Percentiles rank a stretch among this genome's conserved stretches.
phyloP scores from a whole-genome alignment of 2,888 invertebrate species.

The Acleris emargana region DNA sequence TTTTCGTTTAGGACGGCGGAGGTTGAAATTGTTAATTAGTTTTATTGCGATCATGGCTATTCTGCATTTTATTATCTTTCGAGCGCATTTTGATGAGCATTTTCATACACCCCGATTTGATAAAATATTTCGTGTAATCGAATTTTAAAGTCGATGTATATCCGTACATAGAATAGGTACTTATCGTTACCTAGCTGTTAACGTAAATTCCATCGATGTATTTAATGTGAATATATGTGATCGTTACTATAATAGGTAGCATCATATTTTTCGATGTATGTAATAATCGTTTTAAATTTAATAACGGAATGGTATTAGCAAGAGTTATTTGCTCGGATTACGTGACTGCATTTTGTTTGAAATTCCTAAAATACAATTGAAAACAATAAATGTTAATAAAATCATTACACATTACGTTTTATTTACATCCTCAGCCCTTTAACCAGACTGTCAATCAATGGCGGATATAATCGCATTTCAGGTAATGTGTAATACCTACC shows the following conservation, averaged over 20 bases:
- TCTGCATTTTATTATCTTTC: slow-evolving; percentile 49
- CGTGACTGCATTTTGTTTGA: slow-evolving; percentile 66
- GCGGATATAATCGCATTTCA: too few species aligned
- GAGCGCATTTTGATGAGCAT: slow-evolving; percentile 69
- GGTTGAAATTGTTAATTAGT: slow-evolving; percentile 68
- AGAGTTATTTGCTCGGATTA: slow-evolving; percentile 73
- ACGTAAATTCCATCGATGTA: slow-evolving; percentile 66
- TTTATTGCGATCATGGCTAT: slow-evolving; percentile 50
- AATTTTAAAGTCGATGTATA: slow-evolving; percentile 33
- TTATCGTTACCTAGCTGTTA: slow-evolving; percentile 36
- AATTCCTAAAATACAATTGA: slow-evolving; percentile 70
- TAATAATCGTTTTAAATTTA: slow-evolving; percentile 53
- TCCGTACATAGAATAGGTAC: slow-evolving; percentile 38
- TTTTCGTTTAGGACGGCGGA: slow-evolving; percentile 43
- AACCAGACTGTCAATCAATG: not conserved
- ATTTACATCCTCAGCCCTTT: slow-evolving; percentile 32
- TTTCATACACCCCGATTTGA: slow-evolving; percentile 46
- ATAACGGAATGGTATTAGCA: slow-evolving; percentile 57
- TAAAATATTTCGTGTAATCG: slow-evolving; percentile 37
- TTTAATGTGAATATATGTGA: slow-evolving; percentile 56
- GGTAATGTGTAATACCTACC: too few species aligned
- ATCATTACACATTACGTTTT: slow-evolving; percentile 56
- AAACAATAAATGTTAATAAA: slow-evolving; percentile 83
- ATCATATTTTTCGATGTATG: slow-evolving; percentile 69
- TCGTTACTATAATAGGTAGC: slow-evolving; percentile 62